Evolutionary conservation across 2,113 vertebrate genomes (phyloP).

Genomic region (Pachyramphus minor): DNA sequence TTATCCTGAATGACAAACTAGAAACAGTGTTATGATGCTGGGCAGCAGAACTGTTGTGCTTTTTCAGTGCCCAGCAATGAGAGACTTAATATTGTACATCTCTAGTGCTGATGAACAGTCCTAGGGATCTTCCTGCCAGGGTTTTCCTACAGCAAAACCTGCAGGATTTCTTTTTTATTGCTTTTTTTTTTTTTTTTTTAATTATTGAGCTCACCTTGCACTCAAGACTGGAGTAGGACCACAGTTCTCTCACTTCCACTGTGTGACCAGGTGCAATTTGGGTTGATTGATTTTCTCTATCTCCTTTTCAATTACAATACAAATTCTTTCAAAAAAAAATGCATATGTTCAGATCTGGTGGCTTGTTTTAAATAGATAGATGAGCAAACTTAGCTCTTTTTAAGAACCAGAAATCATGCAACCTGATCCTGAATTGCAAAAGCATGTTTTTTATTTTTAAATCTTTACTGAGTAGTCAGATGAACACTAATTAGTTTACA

Average conservation of each 20-base stretch:
- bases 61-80: background rate
- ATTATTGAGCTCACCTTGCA: background rate
- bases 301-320: background rate
- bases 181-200: background rate
- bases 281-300: background rate
- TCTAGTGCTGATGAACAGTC: background rate
- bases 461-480: background rate
- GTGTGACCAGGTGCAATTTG: background rate
- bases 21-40: background rate
- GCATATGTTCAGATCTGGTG: background rate
- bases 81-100: background rate
- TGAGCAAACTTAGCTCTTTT: background rate
- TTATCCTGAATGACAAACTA: background rate
- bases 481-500: background rate
- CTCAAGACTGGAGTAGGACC: background rate
- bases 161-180: background rate
- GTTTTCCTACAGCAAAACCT: background rate
- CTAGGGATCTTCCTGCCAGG: background rate
- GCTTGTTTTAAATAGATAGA: background rate
- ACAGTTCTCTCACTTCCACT: background rate
- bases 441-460: background rate
- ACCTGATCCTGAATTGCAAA: background rate
- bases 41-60: background rate
- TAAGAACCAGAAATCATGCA: background rate
- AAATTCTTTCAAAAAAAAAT: background rate